phyloP scores from a whole-genome alignment of 2,888 invertebrate species.

The Ligdia adustata region DNA sequence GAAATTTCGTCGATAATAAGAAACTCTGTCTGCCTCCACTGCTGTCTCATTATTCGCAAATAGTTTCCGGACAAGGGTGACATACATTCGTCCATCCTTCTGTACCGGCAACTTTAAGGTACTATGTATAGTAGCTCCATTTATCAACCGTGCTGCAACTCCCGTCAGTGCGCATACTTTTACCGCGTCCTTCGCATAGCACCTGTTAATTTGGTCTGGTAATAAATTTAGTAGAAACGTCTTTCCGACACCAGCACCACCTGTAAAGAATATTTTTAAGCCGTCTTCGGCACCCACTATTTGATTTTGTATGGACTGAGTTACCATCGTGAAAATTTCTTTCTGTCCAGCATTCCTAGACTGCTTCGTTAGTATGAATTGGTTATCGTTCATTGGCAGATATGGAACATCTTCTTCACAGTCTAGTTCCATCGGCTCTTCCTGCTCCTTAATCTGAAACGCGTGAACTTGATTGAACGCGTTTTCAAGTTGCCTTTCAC shows the following conservation, averaged over 20 bases:
- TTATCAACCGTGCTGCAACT: neutral
- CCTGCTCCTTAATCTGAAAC: too few species aligned
- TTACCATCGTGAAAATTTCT: too few species aligned
- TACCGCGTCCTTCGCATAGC: neutral
- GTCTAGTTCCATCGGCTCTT: too few species aligned
- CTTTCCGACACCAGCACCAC: neutral
- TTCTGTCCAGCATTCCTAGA: too few species aligned
- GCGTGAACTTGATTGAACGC: too few species aligned
- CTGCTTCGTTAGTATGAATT: too few species aligned
- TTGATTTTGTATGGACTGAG: conserved; percentile 1
- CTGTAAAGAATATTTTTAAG: neutral
- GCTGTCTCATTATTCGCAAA: neutral
- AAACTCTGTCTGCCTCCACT: neutral
- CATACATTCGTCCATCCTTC: too few species aligned
- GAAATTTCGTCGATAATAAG: conserved; percentile 1
- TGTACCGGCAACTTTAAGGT: too few species aligned
- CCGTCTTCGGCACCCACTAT: neutral
- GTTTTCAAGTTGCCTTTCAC: neutral
- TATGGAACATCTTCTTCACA: too few species aligned
- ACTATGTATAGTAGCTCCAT: neutral
- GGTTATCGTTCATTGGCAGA: too few species aligned
- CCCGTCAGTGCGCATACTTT: neutral
- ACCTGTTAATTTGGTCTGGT: neutral
- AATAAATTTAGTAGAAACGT: neutral
- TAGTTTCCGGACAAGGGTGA: neutral